Conservation (phyloP, 2,888 invertebrate genomes). For the Drosophila fungiperda region DNA sequence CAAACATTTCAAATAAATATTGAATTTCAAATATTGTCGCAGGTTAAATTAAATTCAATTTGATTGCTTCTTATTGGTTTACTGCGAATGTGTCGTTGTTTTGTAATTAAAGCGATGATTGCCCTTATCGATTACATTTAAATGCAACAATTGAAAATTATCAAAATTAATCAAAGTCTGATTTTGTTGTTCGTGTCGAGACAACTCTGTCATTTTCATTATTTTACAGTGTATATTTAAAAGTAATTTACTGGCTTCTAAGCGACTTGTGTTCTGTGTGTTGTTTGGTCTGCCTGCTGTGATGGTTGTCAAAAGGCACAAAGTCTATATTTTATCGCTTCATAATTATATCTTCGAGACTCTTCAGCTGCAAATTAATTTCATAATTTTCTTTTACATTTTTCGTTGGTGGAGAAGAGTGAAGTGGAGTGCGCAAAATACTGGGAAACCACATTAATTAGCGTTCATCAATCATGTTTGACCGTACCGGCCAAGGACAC, state of each 20-base stretch:
- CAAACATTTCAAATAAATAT: neutral
- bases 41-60: neutral
- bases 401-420: neutral
- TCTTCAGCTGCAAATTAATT: slow-evolving; percentile 73
- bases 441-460: slow-evolving; percentile 71
- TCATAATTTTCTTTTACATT: slow-evolving; percentile 53
- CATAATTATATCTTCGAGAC: slow-evolving; percentile 64
- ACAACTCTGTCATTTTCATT: neutral
- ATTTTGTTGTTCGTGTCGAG: neutral
- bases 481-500: slow-evolving; percentile 58
- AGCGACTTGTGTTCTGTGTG: neutral
- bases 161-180: neutral
- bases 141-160: too few species aligned
- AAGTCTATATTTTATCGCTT: slow-evolving; percentile 29
- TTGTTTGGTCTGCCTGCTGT: neutral
- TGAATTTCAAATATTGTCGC: neutral
- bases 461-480: slow-evolving; percentile 78
- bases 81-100: neutral
- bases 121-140: neutral
- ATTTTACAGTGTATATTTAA: neutral
- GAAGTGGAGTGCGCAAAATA: neutral
- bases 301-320: slow-evolving; percentile 16
- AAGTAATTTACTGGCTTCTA: slow-evolving; percentile 3
- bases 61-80: neutral
- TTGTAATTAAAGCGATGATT: neutral